Base-by-base conservation (phyloP, 1,140 invertebrate genomes). In the Lepidurus arcticus region DNA sequence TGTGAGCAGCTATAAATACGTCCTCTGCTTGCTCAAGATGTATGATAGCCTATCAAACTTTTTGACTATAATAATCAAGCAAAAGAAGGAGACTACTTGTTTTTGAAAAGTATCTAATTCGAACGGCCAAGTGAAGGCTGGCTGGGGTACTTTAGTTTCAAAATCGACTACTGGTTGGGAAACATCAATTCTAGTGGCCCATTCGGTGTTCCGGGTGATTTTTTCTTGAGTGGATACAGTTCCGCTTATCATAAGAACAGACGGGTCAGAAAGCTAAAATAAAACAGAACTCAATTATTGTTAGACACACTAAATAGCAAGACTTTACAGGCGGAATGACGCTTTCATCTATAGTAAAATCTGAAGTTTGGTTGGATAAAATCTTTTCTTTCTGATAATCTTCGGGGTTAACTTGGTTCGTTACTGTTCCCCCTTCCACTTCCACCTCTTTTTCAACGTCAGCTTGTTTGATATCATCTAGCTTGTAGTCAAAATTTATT, bases 1-100 rank as follows among this genome's bases (percentile, higher is more conserved):
- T 99, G 84, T 99, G 98, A 13, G 98, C 98, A 9, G 98, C 95
- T 1, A 99, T 96, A 87, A 99, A 99, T 2, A 99, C 96, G 86
- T 96, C 95, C 81, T 96, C 91, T 73, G 94, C 91, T 82, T 96
- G 91, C 87, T 99, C 97, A 53, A 99, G 86, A 84, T 93, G 94
- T 10, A 98, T 84, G 81, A 99, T 96, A 8, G 98, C 97, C 87
- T 95, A 87, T 81, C 82, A 80, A 47, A 74, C 42, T 26, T 34
- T 11, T 73, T 79, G 16, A 13, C 7, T 74, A 76, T 73, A n/a
- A 78, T 9, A 13, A 73, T 73, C 34, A 73, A 78, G 10, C 11
- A 53, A 13, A 42, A 0, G n/a, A 78, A 78, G 43, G n/a, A 79
- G 43, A 16, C 78, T 83, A 90, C 88, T 84, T 92, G 89, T 86